Percentiles rank a stretch among this genome's conserved stretches.
These are phyloP conservation scores for Patella ulyssiponensis DNA, from an alignment of 2,888 invertebrate genomes.

Conservation along the genomic window DNA sequence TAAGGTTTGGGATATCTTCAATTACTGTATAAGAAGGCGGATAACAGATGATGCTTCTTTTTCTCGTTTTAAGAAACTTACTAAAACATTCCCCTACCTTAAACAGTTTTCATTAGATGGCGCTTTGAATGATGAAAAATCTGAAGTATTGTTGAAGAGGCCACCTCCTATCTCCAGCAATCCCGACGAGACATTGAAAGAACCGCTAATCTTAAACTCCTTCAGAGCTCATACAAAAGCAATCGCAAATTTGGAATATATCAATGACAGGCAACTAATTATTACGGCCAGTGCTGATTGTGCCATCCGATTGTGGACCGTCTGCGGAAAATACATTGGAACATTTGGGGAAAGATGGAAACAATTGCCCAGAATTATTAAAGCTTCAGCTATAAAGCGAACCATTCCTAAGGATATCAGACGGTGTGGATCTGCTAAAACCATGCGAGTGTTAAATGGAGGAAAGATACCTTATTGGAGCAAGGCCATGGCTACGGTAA, in stretches of 20 bases:
- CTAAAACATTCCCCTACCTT: conserved; percentile 46
- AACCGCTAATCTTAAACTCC: conserved; percentile 63
- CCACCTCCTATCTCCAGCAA: conserved; percentile 52
- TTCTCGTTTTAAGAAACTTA: conserved; percentile 39
- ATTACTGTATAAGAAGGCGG: conserved; percentile 77
- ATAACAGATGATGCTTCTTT: conserved; percentile 34
- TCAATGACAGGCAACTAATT: conserved; percentile 79
- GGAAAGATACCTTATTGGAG: conserved; percentile 52
- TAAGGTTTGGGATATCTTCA: conserved; percentile 84
- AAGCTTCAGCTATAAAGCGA: conserved; percentile 72
- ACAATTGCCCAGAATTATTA: conserved; percentile 71
- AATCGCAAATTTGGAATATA: conserved; percentile 79
- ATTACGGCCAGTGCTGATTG: conserved; percentile 81
- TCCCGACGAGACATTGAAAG: conserved; percentile 49
- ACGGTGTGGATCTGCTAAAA: conserved; percentile 83
- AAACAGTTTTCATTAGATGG: conserved; percentile 38
- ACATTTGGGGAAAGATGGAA: conserved; percentile 84
- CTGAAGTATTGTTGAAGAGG: conserved; percentile 37
- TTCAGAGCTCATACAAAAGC: conserved; percentile 80
- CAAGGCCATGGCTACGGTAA: conserved; percentile 42
- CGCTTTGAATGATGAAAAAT: conserved; percentile 37
- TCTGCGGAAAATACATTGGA: conserved; percentile 75
- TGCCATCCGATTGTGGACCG: conserved; percentile 74
- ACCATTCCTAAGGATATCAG: conserved; percentile 83
- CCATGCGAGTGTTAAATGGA: conserved; percentile 77